phyloP scores from a whole-genome alignment of 2,797 vertebrate species.

The Loris lydekkerianus region DNA sequence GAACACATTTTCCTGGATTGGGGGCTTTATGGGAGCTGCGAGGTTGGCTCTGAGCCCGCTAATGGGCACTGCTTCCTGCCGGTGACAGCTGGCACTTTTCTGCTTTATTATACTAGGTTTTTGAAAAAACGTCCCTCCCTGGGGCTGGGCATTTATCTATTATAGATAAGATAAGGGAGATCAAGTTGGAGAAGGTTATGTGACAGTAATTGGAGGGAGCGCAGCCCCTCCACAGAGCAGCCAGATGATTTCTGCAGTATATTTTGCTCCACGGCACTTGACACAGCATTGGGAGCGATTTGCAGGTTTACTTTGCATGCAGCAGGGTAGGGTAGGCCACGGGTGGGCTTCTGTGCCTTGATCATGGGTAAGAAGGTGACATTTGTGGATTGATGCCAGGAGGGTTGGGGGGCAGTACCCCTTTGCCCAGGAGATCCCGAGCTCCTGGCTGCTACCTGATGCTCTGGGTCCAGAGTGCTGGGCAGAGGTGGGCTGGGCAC shows the following conservation, averaged over 20 bases:
- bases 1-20: constrained; percentile 30
- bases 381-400: constrained; percentile 69
- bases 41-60: constrained; percentile 43
- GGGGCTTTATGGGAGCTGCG: background rate
- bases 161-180: constrained; percentile 72
- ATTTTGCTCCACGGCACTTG: constrained; percentile 64
- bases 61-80: constrained; percentile 65
- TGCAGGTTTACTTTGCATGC: constrained; percentile 62
- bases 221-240: background rate
- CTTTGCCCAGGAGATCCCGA: constrained; percentile 40
- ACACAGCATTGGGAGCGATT: constrained; percentile 68
- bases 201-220: constrained; percentile 78
- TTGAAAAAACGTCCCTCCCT: constrained; percentile 39
- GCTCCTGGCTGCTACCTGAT: background rate
- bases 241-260: background rate
- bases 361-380: constrained; percentile 77
- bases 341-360: constrained; percentile 68
- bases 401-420: constrained; percentile 34
- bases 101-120: constrained; percentile 73
- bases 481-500: fast-evolving
- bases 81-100: constrained; percentile 81
- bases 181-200: constrained; percentile 69
- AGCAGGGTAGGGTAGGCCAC: background rate
- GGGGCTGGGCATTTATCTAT: constrained; percentile 73
- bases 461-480: background rate